Evolutionary conservation across 2,113 vertebrate genomes (phyloP).

Genomic region (Aspidoscelis tigris): DNA sequence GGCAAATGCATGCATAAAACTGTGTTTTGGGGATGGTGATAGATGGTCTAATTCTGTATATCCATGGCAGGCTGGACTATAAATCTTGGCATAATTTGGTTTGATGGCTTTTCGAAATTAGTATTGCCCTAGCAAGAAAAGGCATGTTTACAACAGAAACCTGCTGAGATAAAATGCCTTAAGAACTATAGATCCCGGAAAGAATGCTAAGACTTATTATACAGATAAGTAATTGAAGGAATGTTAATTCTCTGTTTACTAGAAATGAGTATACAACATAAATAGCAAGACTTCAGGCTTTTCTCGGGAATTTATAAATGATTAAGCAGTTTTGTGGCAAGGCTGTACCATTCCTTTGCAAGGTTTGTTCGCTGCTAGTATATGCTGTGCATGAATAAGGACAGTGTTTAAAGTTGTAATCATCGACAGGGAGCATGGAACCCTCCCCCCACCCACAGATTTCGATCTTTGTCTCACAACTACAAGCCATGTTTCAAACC

Average conservation of each 20-base stretch:
- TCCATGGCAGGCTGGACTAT: conserved; percentile 48
- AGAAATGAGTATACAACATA: conserved; percentile 42
- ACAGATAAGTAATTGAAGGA: conserved; percentile 70
- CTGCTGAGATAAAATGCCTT: conserved; percentile 65
- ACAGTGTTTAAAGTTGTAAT: neutral
- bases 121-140: conserved; percentile 68
- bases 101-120: conserved; percentile 65
- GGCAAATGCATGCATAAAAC: conserved; percentile 13
- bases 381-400: neutral
- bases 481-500: neutral
- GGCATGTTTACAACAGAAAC: conserved; percentile 67
- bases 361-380: neutral
- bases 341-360: neutral
- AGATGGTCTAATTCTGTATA: conserved; percentile 51
- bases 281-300: conserved; percentile 41
- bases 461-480: neutral
- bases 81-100: conserved; percentile 55
- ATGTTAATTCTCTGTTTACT: conserved; percentile 68
- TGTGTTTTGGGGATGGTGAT: conserved; percentile 49
- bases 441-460: neutral
- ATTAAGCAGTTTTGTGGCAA: conserved; percentile 37
- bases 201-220: conserved; percentile 73
- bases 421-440: neutral
- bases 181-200: conserved; percentile 72
- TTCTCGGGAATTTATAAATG: conserved; percentile 13